Evolutionary conservation across 2,113 vertebrate species (phyloP).

Genomic region (Crotalus viridis): DNA sequence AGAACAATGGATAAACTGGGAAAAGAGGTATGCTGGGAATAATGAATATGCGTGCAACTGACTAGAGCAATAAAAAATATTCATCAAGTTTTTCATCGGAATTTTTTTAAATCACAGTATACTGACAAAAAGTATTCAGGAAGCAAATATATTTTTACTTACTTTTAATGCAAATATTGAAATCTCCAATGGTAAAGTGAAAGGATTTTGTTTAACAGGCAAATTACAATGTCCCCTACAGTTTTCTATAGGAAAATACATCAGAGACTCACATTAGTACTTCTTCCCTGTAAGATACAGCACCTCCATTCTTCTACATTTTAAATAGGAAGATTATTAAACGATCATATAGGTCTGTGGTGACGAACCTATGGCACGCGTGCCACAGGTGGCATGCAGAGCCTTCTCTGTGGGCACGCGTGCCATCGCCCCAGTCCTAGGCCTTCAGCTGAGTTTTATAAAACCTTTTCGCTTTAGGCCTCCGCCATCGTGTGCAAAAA

Average conservation of each 20-base stretch:
- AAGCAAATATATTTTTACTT: background rate
- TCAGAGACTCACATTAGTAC: background rate
- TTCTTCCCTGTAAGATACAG: background rate
- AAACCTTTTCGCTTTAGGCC: too few relatives aligned
- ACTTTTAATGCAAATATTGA: background rate
- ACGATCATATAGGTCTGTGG: background rate
- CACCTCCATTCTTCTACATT: background rate
- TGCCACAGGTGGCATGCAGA: too few relatives aligned
- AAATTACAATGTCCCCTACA: background rate
- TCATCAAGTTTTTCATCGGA: background rate
- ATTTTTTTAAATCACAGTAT: background rate
- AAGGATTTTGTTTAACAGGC: background rate
- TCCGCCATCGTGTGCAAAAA: too few relatives aligned
- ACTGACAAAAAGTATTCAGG: background rate
- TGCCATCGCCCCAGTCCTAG: too few relatives aligned
- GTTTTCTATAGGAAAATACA: background rate
- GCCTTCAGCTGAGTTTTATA: too few relatives aligned
- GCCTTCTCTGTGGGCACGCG: too few relatives aligned
- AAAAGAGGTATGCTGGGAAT: slow-evolving; percentile 70
- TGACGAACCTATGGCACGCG: too few relatives aligned
- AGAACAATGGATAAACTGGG: slow-evolving; percentile 78
- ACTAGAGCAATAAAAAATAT: rapidly evolving
- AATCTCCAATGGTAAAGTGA: background rate
- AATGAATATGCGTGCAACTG: background rate
- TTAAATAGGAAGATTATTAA: background rate